phyloP scores from a whole-genome alignment of 2,888 invertebrate species.

The Euzetes globulus region DNA sequence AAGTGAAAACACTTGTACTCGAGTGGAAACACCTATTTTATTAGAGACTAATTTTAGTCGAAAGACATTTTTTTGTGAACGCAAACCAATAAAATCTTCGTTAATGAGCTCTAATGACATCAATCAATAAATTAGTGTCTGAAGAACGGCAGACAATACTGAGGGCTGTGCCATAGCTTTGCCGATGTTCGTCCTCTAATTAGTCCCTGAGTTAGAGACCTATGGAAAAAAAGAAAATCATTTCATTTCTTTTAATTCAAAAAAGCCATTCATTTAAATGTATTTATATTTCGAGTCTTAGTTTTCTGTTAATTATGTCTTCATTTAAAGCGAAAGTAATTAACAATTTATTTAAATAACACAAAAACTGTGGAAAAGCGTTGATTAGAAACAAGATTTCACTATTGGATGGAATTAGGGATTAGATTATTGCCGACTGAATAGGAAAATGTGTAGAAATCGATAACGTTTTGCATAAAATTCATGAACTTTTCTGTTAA shows the following conservation, averaged over 20 bases:
- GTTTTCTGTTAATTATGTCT: neutral
- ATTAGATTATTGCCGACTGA: neutral
- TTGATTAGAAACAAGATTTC: neutral
- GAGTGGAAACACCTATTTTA: constrained; percentile 6
- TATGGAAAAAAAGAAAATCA: neutral
- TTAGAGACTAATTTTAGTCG: constrained; percentile 5
- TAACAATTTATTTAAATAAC: constrained; percentile 9
- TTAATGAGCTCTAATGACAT: constrained; percentile 21
- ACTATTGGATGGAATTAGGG: neutral
- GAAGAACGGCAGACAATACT: neutral
- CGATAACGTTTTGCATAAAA: neutral
- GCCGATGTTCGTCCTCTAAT: neutral
- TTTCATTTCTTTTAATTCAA: neutral
- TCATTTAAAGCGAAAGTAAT: neutral
- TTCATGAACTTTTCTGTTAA: neutral
- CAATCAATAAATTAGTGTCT: constrained; percentile 23
- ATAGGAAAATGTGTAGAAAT: neutral
- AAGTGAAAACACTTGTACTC: constrained; percentile 21
- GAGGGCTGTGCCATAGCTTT: neutral
- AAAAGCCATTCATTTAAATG: neutral
- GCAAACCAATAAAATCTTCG: neutral
- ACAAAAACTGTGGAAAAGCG: neutral
- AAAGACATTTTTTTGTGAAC: neutral
- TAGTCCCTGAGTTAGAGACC: too few species aligned
- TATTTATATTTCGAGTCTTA: neutral